phyloP scores from a whole-genome alignment of 2,113 vertebrate genomes.

The Apteryx owenii region DNA sequence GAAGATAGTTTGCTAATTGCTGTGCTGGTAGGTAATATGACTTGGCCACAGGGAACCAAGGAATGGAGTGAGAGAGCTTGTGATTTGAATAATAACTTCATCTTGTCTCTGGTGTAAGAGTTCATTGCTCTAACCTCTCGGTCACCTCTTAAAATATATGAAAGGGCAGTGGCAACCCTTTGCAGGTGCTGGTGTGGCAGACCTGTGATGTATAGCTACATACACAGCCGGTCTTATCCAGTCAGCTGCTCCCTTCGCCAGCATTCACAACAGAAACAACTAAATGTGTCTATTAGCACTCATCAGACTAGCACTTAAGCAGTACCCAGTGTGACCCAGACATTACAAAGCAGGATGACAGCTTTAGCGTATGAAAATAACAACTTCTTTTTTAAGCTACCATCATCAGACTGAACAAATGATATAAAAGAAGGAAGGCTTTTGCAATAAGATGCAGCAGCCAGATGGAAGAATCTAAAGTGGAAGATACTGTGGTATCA shows the following conservation, averaged over 20 bases:
- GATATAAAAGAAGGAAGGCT: background rate
- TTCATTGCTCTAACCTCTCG: slow-evolving; percentile 26
- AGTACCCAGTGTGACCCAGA: background rate
- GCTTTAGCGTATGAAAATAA: background rate
- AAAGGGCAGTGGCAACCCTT: background rate
- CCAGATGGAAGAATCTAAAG: background rate
- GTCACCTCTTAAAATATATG: background rate
- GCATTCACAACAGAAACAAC: background rate
- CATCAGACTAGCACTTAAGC: background rate
- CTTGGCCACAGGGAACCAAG: background rate
- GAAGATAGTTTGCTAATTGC: slow-evolving; percentile 1
- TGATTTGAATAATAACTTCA: background rate
- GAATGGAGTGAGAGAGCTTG: background rate
- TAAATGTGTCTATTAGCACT: background rate
- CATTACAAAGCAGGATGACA: background rate
- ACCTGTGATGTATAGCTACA: background rate
- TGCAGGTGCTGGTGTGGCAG: background rate
- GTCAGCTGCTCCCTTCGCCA: background rate
- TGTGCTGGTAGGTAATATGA: background rate
- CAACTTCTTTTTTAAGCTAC: background rate
- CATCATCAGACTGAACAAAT: background rate
- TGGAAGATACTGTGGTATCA: background rate
- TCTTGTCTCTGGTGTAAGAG: background rate
- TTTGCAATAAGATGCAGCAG: background rate
- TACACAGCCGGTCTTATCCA: background rate